Base-by-base conservation (phyloP, 1,140 invertebrate genomes). In the Tachypleus tridentatus region DNA sequence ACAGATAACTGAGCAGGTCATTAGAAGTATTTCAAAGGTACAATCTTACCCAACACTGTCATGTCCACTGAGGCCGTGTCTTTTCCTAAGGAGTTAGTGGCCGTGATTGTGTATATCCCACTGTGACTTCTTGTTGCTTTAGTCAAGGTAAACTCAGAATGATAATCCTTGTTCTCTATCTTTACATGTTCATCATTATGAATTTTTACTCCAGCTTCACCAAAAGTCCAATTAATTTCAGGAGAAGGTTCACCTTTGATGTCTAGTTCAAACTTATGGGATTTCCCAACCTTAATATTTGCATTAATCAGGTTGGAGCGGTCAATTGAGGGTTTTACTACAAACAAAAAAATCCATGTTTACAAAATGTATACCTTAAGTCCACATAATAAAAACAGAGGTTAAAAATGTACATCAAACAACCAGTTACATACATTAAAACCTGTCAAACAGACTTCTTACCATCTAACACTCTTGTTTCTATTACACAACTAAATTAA, bases 321-420 rank as follows among this genome's bases (percentile, higher is more conserved):
- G 72, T 95, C 92, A 75, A 98, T 98, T 73, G 88, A 85, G 68
- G 94, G 94, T 79, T 88, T 89, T 75, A 93, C 88, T 91, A 75
- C 60, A 76, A 64, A 65, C 66, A 69, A 72, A 69, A 69, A 67
- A 61, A 66, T 62, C 50, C 9, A 58, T 6, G 48, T 63, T 9
- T 11, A 51, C 5, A 58, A 47, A 29, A 29, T 29, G 29, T 29
- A 29, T 29, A 29, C 29, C 29, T 29, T 2, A 29, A 29, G 29
- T 29, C 29, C 29, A 29, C 29, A 29, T 29, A 29, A 29, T 29
- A 29, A 29, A 29, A 29, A 29, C 29, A 29, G 29, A 29, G 29
- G 29, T 29, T 29, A 29, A 29, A 29, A 29, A 29, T 29, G 29
- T 29, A 1, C 29, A 29, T 29, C 29, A 29, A 0, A 29, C 29